These are phyloP conservation scores for Rhinogobio ventralis DNA, from an alignment of 2,797 vertebrate species.

Conservation along the genomic window DNA sequence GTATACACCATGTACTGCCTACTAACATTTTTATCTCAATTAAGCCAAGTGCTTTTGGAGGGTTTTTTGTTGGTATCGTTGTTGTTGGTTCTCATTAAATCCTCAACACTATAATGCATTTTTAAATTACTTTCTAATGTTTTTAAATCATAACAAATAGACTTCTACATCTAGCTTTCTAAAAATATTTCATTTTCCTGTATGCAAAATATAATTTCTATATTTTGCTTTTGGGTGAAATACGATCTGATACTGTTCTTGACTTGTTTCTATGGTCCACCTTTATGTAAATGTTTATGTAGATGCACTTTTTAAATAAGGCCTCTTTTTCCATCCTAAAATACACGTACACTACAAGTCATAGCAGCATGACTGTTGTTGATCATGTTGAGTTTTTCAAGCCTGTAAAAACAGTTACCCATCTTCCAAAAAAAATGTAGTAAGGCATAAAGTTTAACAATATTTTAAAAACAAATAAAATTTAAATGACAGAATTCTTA, in stretches of 20 bases:
- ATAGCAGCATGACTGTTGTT: not conserved
- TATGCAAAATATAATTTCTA: not conserved
- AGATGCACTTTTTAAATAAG: conserved; percentile 46
- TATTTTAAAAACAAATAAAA: not conserved
- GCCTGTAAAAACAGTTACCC: not conserved
- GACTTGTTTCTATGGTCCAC: not conserved
- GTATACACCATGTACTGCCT: not conserved
- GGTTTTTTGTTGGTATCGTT: not conserved
- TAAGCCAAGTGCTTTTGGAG: not conserved
- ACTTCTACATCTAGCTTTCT: not conserved
- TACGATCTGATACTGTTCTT: not conserved
- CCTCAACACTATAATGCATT: not conserved
- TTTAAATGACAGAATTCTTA: not conserved
- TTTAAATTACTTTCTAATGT: not conserved
- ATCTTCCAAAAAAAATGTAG: not conserved
- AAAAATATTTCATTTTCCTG: not conserved
- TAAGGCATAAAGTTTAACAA: conserved; percentile 19
- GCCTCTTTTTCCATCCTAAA: not conserved
- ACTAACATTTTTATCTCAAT: not conserved
- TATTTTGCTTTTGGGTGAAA: not conserved
- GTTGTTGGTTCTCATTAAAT: not conserved
- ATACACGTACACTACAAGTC: not conserved
- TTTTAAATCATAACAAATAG: not conserved
- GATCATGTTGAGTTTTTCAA: too few species aligned
- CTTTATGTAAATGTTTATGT: not conserved